Evolutionary conservation across 2,888 invertebrate species (phyloP), one percentile per base, ranked within the genome.

Genomic region (Sipha maydis): DNA sequence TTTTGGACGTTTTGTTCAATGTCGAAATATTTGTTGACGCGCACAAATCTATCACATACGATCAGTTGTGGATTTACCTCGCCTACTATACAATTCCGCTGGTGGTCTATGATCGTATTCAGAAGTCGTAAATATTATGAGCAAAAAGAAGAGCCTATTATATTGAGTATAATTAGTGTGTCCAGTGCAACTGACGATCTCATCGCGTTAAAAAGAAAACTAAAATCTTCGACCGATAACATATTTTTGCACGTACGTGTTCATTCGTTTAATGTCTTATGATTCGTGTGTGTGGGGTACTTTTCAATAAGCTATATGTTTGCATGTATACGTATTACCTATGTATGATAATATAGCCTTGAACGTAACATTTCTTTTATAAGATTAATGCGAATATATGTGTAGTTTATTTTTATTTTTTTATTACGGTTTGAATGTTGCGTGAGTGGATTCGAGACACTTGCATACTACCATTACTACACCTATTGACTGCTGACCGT

Each of bases 401-500:
- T 73, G 31, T 17, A 1, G 7, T 21, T 34, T 54, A 14, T 69
- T 78, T 71, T 79, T 54, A 78, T 86, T 79, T 86, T 79, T 61
- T 61, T 19, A 21, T 61, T 11, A 54, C 28, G 31, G 54, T 48
- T 41, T 5, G 48, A 71, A 80, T 73, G 80, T 85, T 34, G 85
- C 78, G 78, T 78, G 85, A 83, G 73, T 28, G 76, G 75, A 83
- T 83, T 83, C 76, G 41, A 83, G 56, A 83, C n/a, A n/a, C 54
- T 48, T 75, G 41, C 38, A 71, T 28, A 69, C 28, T 69, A 69
- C 71, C 61, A 38, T 48, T n/a, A 31, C 28, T 71, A 71, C 31
- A 71, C 54, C 25, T 54, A 79, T 69, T n/a, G 69, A 21, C 61
- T 48, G 31, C 25, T 69, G 28, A n/a, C 69, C n/a, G 69, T n/a